A percentile compares a stretch with the other conserved stretches of the same genome.
Conservation (phyloP, 2,888 invertebrate species). For the Argyresthia goedartella region DNA sequence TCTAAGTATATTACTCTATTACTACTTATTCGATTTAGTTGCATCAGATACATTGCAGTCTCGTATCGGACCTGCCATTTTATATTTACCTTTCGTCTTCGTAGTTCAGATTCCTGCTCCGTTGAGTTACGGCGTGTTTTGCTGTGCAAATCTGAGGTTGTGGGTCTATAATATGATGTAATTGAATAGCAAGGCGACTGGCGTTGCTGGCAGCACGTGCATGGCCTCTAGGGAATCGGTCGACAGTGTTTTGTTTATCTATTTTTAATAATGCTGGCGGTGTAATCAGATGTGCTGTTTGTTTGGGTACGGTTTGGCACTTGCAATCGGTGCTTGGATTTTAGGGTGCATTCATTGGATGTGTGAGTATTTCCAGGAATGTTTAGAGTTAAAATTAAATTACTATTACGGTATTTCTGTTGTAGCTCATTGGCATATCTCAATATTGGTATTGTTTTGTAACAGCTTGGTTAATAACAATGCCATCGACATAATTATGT, state of each 20-base stretch:
- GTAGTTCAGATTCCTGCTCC: background rate
- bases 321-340: background rate
- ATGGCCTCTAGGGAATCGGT: slow-evolving; percentile 33
- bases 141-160: background rate
- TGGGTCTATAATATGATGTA: slow-evolving; percentile 21
- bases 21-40: slow-evolving; percentile 5
- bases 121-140: background rate
- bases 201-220: slow-evolving; percentile 40
- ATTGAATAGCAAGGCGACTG: slow-evolving; percentile 51
- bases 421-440: too few relatives aligned
- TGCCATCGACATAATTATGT: too few relatives aligned
- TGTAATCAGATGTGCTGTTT: slow-evolving; percentile 43
- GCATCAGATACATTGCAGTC: slow-evolving; percentile 1
- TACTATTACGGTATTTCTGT: too few relatives aligned
- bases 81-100: background rate
- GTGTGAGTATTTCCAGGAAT: background rate
- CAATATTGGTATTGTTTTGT: too few relatives aligned
- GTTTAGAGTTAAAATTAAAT: too few relatives aligned
- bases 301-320: slow-evolving; percentile 29
- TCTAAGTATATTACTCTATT: slow-evolving; percentile 3
- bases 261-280: slow-evolving; percentile 58
- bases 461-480: too few relatives aligned
- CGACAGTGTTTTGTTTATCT: slow-evolving; percentile 59
- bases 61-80: background rate
- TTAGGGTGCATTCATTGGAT: background rate